Evolutionary conservation across 2,113 vertebrate genomes (phyloP).

Genomic region (Pseudolaguvia tuberculata): DNA sequence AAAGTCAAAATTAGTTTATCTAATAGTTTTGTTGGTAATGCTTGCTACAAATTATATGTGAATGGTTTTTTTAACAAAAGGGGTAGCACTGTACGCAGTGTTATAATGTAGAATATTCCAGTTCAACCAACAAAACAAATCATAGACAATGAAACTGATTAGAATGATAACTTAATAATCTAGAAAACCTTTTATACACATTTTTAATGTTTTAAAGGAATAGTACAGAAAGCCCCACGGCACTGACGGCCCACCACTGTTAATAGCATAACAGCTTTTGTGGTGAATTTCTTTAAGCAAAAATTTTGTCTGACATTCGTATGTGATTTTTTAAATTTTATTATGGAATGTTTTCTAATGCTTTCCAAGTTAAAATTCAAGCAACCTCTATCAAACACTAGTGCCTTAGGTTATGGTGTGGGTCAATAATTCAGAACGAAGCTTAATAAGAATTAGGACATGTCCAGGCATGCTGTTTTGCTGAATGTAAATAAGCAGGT

Average conservation of each 20-base stretch:
- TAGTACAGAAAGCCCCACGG: too few species aligned
- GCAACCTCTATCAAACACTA: not conserved
- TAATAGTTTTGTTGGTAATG: too few species aligned
- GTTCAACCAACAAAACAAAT: too few species aligned
- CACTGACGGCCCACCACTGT: too few species aligned
- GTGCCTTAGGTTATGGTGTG: not conserved
- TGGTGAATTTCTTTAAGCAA: not conserved
- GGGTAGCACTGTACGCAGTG: too few species aligned
- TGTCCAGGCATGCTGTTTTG: constrained; percentile 1
- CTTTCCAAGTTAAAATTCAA: not conserved
- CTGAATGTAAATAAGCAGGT: constrained; percentile 9
- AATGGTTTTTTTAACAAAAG: too few species aligned
- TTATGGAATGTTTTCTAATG: not conserved
- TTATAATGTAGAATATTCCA: too few species aligned
- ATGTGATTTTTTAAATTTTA: not conserved
- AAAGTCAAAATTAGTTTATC: not conserved
- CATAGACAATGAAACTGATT: too few species aligned
- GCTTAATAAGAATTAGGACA: constrained; percentile 1
- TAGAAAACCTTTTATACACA: too few species aligned
- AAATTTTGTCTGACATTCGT: not conserved
- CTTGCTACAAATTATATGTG: too few species aligned
- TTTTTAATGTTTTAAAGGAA: too few species aligned
- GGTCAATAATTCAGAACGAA: not conserved
- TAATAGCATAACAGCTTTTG: not conserved
- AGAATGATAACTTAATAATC: too few species aligned